These are phyloP conservation scores for Quiscalus mexicanus DNA, from an alignment of 2,113 vertebrate species.

Conservation along the genomic window DNA sequence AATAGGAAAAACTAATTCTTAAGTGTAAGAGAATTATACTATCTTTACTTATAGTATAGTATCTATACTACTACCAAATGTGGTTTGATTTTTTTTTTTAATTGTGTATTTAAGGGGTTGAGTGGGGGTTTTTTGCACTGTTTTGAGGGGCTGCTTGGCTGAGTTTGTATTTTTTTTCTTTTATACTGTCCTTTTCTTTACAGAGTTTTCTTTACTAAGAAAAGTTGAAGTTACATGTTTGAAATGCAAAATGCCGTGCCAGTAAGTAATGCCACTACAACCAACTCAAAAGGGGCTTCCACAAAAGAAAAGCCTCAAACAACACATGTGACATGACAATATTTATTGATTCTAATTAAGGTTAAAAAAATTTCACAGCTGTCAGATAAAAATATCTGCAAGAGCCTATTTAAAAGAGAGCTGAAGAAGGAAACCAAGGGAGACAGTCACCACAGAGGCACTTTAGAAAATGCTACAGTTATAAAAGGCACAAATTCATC, in stretches of 20 bases:
- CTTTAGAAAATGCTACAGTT: constrained; percentile 71
- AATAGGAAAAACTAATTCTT: not conserved
- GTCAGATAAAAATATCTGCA: constrained; percentile 66
- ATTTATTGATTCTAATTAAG: constrained; percentile 67
- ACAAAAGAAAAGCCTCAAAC: constrained; percentile 1
- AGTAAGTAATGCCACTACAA: not conserved
- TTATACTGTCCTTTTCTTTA: not conserved
- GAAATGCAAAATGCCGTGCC: not conserved
- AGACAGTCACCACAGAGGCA: constrained; percentile 70
- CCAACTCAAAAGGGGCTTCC: not conserved
- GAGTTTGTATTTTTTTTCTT: not conserved
- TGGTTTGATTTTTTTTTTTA: not conserved
- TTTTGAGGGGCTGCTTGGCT: fast-evolving
- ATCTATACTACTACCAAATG: not conserved
- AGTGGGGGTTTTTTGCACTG: not conserved
- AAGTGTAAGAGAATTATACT: not conserved
- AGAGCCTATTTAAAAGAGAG: constrained; percentile 40
- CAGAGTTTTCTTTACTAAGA: not conserved
- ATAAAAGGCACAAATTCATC: constrained; percentile 71
- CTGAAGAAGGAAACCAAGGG: constrained; percentile 41
- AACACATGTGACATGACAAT: constrained; percentile 10
- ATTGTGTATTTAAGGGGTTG: not conserved
- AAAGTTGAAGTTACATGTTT: not conserved
- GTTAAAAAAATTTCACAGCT: constrained; percentile 64
- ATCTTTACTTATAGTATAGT: no score